A percentile compares a stretch with the other conserved stretches of the same genome.
These are phyloP conservation scores for Catotricha subobsoleta DNA, from an alignment of 2,888 invertebrate genomes.

Conservation along the genomic window DNA sequence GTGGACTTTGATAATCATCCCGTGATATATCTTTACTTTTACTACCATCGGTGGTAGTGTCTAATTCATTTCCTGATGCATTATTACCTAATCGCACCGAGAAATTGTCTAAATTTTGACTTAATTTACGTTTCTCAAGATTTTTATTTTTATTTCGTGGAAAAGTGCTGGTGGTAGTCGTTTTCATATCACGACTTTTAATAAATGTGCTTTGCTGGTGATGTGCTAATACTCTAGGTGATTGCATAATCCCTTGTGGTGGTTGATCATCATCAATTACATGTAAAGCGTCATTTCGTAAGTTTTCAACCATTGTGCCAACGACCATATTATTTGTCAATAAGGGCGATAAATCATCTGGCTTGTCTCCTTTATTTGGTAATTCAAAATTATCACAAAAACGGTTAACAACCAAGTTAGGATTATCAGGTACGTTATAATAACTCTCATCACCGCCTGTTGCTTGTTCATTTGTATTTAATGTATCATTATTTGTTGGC, in stretches of 20 bases:
- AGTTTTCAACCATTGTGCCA: constrained; percentile 16
- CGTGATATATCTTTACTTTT: neutral
- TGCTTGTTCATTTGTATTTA: neutral
- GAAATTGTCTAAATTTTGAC: constrained; percentile 31
- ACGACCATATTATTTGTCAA: too few species aligned
- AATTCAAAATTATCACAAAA: constrained; percentile 23
- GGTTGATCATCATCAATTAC: too few species aligned
- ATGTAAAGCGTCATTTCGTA: too few species aligned
- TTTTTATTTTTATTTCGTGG: constrained; percentile 18
- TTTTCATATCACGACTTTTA: too few species aligned
- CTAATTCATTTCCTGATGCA: constrained; percentile 3
- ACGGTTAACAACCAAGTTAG: constrained; percentile 27
- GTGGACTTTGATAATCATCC: constrained; percentile 36
- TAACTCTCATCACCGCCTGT: constrained; percentile 2
- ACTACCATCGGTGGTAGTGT: constrained; percentile 2
- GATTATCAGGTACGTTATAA: constrained; percentile 21
- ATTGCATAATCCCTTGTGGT: too few species aligned
- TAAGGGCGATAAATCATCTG: too few species aligned
- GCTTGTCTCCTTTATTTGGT: too few species aligned
- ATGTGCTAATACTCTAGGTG: too few species aligned
- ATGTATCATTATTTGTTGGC: constrained; percentile 24
- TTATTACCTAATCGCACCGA: constrained; percentile 24
- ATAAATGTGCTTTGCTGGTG: too few species aligned
- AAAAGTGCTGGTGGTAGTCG: neutral
- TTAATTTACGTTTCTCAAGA: constrained; percentile 28